Evolutionary conservation across 2,797 vertebrate species (phyloP).

Genomic region (Danio jaintianensis): DNA sequence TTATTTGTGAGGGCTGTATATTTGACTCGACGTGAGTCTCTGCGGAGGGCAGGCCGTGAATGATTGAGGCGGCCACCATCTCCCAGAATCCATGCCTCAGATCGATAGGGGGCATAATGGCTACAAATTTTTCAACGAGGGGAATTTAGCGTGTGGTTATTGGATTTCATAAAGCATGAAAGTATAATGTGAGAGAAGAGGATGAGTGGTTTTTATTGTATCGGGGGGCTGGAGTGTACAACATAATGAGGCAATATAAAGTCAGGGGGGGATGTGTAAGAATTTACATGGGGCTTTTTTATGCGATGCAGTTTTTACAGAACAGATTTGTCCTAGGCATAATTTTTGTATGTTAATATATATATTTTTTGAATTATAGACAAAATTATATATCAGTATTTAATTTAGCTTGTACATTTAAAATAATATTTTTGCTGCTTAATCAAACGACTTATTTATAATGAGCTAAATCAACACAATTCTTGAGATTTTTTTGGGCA

Average conservation of each 20-base stretch:
- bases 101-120: constrained; percentile 77
- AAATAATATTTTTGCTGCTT: too few relatives aligned
- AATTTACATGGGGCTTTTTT: constrained; percentile 22
- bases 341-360: neutral
- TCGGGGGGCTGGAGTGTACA: constrained; percentile 47
- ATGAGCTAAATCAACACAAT: too few relatives aligned
- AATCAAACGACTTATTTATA: too few relatives aligned
- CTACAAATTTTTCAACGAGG: constrained; percentile 74
- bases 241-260: constrained; percentile 30
- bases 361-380: neutral
- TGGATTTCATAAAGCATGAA: constrained; percentile 81
- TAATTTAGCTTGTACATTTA: too few relatives aligned
- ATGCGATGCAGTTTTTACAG: neutral
- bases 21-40: constrained; percentile 53
- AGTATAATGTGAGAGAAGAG: constrained; percentile 59
- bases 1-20: constrained; percentile 52
- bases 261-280: constrained; percentile 10
- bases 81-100: constrained; percentile 63
- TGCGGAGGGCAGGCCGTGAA: constrained; percentile 56
- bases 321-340: neutral
- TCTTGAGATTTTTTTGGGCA: too few relatives aligned
- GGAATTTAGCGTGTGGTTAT: constrained; percentile 79
- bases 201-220: constrained; percentile 57
- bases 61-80: constrained; percentile 58
- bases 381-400: too few relatives aligned